phyloP scores from a whole-genome alignment of 2,888 invertebrate genomes.

The Villa cingulata region DNA sequence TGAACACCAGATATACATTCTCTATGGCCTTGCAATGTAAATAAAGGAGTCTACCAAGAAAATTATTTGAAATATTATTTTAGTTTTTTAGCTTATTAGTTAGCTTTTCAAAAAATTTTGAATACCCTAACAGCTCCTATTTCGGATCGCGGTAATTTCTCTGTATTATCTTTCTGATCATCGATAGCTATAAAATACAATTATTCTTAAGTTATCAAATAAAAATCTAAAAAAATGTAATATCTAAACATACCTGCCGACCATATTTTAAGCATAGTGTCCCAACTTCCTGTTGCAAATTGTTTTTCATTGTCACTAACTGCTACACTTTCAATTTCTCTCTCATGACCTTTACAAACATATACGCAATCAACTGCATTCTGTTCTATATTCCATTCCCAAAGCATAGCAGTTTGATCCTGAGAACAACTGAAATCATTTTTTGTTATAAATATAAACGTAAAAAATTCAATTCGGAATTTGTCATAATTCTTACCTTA shows the following conservation, averaged over 20 bases:
- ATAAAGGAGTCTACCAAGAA: slow-evolving; percentile 53
- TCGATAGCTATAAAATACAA: slow-evolving; percentile 35
- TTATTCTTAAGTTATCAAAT: not conserved
- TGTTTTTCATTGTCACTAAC: slow-evolving; percentile 51
- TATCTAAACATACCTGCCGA: slow-evolving; percentile 22
- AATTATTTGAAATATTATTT: not conserved
- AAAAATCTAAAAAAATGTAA: slow-evolving; percentile 1
- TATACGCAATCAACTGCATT: slow-evolving; percentile 68
- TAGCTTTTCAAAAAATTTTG: slow-evolving; percentile 9
- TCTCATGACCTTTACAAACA: slow-evolving; percentile 79
- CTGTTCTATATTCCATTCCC: slow-evolving; percentile 67
- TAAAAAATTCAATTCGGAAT: not conserved
- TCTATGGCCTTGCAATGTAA: slow-evolving; percentile 83
- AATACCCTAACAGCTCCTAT: slow-evolving; percentile 45
- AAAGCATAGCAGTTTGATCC: slow-evolving; percentile 81
- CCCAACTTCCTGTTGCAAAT: slow-evolving; percentile 84
- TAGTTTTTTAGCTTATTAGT: not conserved
- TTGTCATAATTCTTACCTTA: slow-evolving; percentile 39
- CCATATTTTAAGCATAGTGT: slow-evolving; percentile 85
- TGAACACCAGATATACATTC: slow-evolving; percentile 75
- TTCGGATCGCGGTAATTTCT: slow-evolving; percentile 46
- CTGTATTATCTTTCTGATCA: slow-evolving; percentile 44
- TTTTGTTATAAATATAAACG: not conserved
- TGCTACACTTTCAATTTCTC: slow-evolving; percentile 78
- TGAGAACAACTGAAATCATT: slow-evolving; percentile 72